Evolutionary conservation across 1,140 invertebrate genomes (phyloP).

Genomic region (Lepidurus arcticus): DNA sequence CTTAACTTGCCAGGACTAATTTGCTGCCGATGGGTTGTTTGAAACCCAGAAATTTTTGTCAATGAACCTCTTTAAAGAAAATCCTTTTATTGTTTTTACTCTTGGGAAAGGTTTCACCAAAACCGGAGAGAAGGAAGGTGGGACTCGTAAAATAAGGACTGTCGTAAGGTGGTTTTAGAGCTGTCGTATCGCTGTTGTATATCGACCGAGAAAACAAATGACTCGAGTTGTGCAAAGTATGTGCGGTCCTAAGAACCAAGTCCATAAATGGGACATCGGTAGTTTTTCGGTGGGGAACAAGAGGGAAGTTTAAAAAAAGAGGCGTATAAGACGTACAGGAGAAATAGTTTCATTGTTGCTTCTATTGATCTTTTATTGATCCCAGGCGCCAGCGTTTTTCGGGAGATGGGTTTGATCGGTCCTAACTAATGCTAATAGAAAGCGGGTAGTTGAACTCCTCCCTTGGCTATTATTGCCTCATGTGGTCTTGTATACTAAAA

Average conservation of each 20-base stretch:
- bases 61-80: neutral
- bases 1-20: slow-evolving; percentile 14
- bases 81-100: too few relatives aligned
- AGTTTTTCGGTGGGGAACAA: neutral
- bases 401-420: neutral
- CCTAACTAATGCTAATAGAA: slow-evolving; percentile 8
- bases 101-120: neutral
- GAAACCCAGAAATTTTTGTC: slow-evolving; percentile 14
- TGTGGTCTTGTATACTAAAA: slow-evolving; percentile 16
- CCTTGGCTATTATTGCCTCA: slow-evolving; percentile 3
- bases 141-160: neutral
- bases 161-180: neutral
- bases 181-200: neutral
- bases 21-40: slow-evolving; percentile 18
- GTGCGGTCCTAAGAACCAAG: neutral
- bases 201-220: neutral
- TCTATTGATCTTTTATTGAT: neutral
- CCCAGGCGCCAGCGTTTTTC: neutral
- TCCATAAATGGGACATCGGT: neutral
- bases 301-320: neutral
- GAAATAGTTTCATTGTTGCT: neutral
- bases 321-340: neutral
- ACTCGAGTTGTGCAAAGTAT: neutral
- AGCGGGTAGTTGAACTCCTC: neutral
- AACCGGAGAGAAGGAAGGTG: neutral